Conservation (phyloP, 37 sponge, comb jelly and placozoan species). For the Halichondria panicea region DNA sequence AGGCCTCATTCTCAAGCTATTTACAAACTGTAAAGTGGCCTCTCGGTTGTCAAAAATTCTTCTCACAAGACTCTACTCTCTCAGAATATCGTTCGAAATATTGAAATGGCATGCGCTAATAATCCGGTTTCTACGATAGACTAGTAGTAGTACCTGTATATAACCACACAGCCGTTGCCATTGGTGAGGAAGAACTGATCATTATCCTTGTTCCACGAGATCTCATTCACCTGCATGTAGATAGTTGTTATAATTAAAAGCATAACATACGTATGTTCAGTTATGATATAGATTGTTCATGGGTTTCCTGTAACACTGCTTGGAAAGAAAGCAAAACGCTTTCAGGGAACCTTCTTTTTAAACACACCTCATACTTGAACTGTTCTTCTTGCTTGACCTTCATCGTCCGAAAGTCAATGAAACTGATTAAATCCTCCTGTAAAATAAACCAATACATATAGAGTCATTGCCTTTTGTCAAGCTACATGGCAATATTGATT, state of each 20-base stretch:
- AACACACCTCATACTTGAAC: constrained; percentile 86
- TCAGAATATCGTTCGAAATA: no score
- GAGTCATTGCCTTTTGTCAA: not conserved
- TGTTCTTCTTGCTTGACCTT: constrained; percentile 87
- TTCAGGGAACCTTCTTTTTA: not conserved
- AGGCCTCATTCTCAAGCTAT: no score
- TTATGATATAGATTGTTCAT: no score
- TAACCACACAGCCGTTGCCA: constrained; percentile 88
- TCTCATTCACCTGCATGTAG: constrained; percentile 90
- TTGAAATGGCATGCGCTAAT: no score
- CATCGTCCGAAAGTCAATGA: constrained; percentile 80
- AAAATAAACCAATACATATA: not conserved
- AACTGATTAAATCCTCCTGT: constrained; percentile 91
- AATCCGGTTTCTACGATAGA: no score
- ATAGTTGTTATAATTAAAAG: no score
- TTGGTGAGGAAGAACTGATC: constrained; percentile 93
- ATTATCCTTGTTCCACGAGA: constrained; percentile 86
- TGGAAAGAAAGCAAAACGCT: no score
- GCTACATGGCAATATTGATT: not conserved
- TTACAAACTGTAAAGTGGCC: no score
- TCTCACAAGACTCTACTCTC: no score
- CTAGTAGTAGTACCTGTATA: constrained; percentile 69
- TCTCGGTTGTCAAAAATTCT: no score
- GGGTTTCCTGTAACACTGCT: no score
- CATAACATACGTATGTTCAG: no score